Base-by-base conservation (phyloP, 2,113 vertebrate species). In the Hoplias malabaricus region DNA sequence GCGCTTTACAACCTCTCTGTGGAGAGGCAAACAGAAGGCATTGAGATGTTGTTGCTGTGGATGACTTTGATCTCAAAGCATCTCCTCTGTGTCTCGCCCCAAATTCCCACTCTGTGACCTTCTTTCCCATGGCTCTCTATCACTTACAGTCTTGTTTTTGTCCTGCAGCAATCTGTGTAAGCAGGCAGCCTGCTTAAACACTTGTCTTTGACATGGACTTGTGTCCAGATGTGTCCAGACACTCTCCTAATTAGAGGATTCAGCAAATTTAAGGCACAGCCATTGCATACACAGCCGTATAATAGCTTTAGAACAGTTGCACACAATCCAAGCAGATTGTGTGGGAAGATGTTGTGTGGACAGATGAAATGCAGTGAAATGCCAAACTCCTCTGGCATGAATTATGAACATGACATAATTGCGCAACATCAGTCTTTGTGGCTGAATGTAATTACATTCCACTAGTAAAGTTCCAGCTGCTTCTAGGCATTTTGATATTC, bases 1-100 rank as follows among this genome's bases (percentile, higher is more conserved):
- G 69, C 61, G 33, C 68, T 81, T 83, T 68, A 69, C 54, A 84
- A 75, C 57, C 77, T 75, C 70, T 70, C 67, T 62, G 53, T 50
- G 50, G 75, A 78, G 66, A 48, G 36, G 40, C 27, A 33, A 73
- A 63, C 71, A 68, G 72, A 73, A 40, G 56, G 54, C 73, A 81
- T 75, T 73, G 75, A 78, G 71, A 79, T 50, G 48, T 82, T 78
- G 69, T 13, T 85, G 61, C 56, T 53, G 23, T 79, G 66, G 61
- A 75, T 82, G 75, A 31, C 85, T 90, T 88, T 92, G 84, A 89
- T 91, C 80, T 88, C 38, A 14, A 65, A 75, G 80, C 65, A 59
- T 34, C 50, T 54, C 34, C 46, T 78, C 63, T 50, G 4, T 25
- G 33, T 63, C 53, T 68, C 62, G 5, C 59, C 12, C 38, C 48